These are phyloP conservation scores for Sakesphorus luctuosus DNA, from an alignment of 2,113 vertebrate species.

Conservation along the genomic window DNA sequence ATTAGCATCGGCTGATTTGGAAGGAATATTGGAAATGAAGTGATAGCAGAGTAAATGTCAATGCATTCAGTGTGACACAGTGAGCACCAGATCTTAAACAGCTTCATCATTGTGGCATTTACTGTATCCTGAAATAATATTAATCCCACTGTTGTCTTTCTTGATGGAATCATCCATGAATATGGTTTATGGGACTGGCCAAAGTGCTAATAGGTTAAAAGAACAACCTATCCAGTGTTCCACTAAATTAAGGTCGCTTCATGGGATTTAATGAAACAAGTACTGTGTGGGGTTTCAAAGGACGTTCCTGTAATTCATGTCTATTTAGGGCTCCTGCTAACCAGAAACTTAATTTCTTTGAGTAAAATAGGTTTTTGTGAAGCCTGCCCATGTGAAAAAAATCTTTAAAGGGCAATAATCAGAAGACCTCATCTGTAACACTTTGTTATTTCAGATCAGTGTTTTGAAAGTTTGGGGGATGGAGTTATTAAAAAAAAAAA, in stretches of 20 bases:
- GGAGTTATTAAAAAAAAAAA: conserved; percentile 13
- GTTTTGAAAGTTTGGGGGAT: conserved; percentile 63
- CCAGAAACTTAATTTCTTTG: conserved; percentile 85
- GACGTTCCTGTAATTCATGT: conserved; percentile 84
- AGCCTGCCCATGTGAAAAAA: conserved; percentile 74
- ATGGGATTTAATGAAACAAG: conserved; percentile 85
- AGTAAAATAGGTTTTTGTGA: conserved; percentile 82
- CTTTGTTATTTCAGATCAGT: conserved; percentile 77
- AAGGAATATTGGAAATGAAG: conserved; percentile 86
- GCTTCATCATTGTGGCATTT: conserved; percentile 84
- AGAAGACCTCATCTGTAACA: conserved; percentile 75
- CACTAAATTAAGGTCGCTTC: conserved; percentile 85
- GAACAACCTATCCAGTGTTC: conserved; percentile 81
- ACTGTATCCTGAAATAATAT: conserved; percentile 85
- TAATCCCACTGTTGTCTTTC: conserved; percentile 84
- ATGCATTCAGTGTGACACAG: conserved; percentile 85
- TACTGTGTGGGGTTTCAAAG: conserved; percentile 78
- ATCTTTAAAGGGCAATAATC: conserved; percentile 80
- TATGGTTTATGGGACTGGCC: conserved; percentile 84
- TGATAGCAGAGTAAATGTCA: conserved; percentile 91
- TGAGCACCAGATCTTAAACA: conserved; percentile 83
- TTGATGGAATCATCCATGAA: conserved; percentile 86
- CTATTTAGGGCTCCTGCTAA: conserved; percentile 84
- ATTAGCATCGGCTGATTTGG: conserved; percentile 83
- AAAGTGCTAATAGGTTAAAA: conserved; percentile 86